Conservation (phyloP, 2,888 invertebrate species). For the Caenorhabditis sp. region DNA sequence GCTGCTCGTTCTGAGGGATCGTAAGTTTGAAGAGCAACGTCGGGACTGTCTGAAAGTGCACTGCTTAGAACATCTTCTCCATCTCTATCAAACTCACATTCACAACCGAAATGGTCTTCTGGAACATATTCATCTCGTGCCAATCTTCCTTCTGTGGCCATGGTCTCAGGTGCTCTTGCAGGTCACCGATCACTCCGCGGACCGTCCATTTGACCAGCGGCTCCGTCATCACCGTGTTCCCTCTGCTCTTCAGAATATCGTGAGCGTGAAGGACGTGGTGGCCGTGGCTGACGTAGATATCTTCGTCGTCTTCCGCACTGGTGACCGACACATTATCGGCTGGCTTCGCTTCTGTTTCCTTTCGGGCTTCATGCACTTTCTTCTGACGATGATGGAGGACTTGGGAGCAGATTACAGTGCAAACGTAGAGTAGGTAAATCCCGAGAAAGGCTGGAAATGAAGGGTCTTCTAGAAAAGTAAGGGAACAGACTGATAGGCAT, state of each 20-base stretch:
- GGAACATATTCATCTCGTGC: conserved; percentile 45
- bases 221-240: conserved; percentile 16
- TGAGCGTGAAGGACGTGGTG: conserved; percentile 41
- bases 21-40: conserved; percentile 82
- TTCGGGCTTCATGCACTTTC: conserved; percentile 2
- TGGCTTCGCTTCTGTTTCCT: conserved; percentile 7
- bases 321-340: conserved; percentile 2
- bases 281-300: conserved; percentile 48
- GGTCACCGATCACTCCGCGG: conserved; percentile 31
- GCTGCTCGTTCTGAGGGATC: conserved; percentile 82
- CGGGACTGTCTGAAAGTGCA: conserved; percentile 81
- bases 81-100: too few species aligned
- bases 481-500: conserved; percentile 79
- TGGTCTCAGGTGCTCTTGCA: conserved; percentile 52
- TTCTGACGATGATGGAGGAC: conserved; percentile 50
- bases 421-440: conserved; percentile 81
- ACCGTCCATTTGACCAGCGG: conserved; percentile 21
- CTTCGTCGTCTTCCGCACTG: conserved; percentile 33
- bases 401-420: conserved; percentile 81
- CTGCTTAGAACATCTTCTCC: too few species aligned
- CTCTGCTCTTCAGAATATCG: conserved; percentile 23
- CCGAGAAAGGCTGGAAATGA: conserved; percentile 80
- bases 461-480: too few species aligned
- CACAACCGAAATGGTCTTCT: conserved; percentile 28
- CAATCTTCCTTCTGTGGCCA: conserved; percentile 52